phyloP scores from a whole-genome alignment of 2,888 invertebrate genomes.

The Drosophila greeni region DNA sequence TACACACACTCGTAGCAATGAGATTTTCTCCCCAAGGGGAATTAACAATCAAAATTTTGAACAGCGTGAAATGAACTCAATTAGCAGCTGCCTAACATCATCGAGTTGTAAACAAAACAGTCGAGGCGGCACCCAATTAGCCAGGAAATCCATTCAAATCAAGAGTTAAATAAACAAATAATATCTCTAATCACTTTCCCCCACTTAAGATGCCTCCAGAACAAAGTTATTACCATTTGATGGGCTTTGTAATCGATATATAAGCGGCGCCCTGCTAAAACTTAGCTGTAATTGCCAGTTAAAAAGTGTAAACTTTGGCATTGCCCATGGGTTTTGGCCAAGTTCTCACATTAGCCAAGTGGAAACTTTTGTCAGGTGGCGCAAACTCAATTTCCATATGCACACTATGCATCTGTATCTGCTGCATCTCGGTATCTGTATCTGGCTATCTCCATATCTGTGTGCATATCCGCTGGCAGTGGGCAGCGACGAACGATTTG shows the following conservation, averaged over 20 bases:
- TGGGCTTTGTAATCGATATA: constrained; percentile 10
- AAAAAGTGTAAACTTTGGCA: background rate
- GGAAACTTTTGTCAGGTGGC: constrained; percentile 58
- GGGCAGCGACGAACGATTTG: constrained; percentile 58
- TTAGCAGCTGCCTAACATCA: constrained; percentile 39
- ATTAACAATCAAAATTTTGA: constrained; percentile 20
- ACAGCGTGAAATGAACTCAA: constrained; percentile 29
- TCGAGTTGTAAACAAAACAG: constrained; percentile 27
- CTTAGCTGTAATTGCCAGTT: background rate
- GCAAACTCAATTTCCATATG: constrained; percentile 30
- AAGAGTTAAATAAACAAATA: constrained; percentile 27
- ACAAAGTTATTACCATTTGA: constrained; percentile 4
- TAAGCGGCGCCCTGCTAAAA: constrained; percentile 3
- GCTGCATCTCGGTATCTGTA: constrained; percentile 19
- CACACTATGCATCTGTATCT: constrained; percentile 22
- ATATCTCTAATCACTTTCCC: constrained; percentile 12
- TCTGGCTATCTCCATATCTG: constrained; percentile 27
- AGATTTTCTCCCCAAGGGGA: constrained; percentile 5
- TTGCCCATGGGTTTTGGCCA: constrained; percentile 3
- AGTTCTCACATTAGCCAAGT: constrained; percentile 39
- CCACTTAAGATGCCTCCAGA: constrained; percentile 3
- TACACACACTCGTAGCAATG: constrained; percentile 1
- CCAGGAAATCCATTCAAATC: constrained; percentile 22
- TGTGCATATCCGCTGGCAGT: constrained; percentile 57
- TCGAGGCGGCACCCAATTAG: constrained; percentile 24